Evolutionary conservation across 2,113 vertebrate genomes (phyloP), one percentile per base, ranked within the genome.

Genomic region (Pagrus major): DNA sequence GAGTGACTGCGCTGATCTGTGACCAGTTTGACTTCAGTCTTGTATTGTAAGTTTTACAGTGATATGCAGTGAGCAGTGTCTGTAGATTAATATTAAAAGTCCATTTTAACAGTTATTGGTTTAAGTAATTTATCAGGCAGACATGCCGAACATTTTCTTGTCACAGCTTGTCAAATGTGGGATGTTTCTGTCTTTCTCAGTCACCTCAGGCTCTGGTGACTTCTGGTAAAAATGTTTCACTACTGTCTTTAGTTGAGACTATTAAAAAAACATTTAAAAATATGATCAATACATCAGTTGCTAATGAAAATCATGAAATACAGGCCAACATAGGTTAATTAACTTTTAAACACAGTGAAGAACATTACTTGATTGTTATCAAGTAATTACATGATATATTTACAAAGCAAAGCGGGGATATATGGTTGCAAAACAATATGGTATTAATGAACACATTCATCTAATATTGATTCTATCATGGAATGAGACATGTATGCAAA

Each of bases 1-100:
- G 11, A 23, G 44, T 23, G 58, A 47, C 21, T 37, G 39, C 0
- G 6, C 58, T 70, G 56, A 75, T 23, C 59, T 51, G 23, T 15
- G 44, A 54, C 5, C 71, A 69, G 18, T 61, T 37, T 44, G n/a
- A 67, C 27, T 15, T 59, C 54, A 42, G 61, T 31, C 35, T 58
- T n/a, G 15, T 10, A 29, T 35, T 56, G n/a, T 15, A 20, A 2
- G 14, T 15, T 61, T 74, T 15, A 16, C 6, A 55, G 20, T 31
- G 35, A 65, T 46, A 29, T 9, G 29, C 20, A n/a, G 37, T 46
- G 39, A 10, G 29, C 20, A n/a, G 37, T 31, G 37, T 20, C 11
- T 2, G 1, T 1, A 42, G 37, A 42, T 29, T 20, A 31, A 37
- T 11, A 10, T 58, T 16, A 29, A 5, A 21, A 56, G n/a, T 29